Percentiles rank a stretch among this genome's conserved stretches.
Conservation (phyloP, 2,888 invertebrate species). For the Torymus aiolomorphi region DNA sequence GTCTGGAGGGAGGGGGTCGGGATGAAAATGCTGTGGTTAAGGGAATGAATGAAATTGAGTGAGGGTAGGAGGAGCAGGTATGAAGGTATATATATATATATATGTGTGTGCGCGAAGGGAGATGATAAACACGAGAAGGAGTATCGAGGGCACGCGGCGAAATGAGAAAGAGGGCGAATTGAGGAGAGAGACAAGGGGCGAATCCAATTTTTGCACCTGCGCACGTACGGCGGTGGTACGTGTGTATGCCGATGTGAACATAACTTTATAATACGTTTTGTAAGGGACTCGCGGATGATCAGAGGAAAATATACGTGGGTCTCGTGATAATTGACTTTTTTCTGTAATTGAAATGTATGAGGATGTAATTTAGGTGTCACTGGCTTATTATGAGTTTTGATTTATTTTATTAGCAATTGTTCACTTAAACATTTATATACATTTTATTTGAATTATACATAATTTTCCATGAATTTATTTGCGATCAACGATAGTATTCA, state of each 20-base stretch:
- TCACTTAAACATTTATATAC: too few relatives aligned
- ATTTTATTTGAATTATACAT: too few relatives aligned
- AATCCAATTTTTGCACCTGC: conserved; percentile 44
- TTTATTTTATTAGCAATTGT: too few relatives aligned
- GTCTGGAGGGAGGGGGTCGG: too few relatives aligned
- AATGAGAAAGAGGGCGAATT: conserved; percentile 40
- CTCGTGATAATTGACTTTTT: conserved; percentile 8
- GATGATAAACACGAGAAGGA: neutral
- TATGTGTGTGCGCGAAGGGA: conserved; percentile 11
- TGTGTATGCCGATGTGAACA: neutral
- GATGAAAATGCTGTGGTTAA: conserved; percentile 37
- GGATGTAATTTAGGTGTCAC: too few relatives aligned
- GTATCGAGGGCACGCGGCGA: conserved; percentile 19
- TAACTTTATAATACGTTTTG: conserved; percentile 32
- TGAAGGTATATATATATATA: conserved; percentile 7
- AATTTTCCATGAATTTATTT: too few relatives aligned
- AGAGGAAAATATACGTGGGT: conserved; percentile 1
- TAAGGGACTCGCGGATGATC: neutral
- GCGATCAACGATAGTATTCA: too few relatives aligned
- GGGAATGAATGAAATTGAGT: conserved; percentile 43
- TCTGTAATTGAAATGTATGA: neutral
- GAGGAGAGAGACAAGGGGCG: conserved; percentile 13
- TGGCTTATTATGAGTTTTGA: too few relatives aligned
- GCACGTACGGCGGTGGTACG: neutral
- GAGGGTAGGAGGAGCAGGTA: conserved; percentile 31